Evolutionary conservation across 2,888 invertebrate genomes (phyloP).

Genomic region (Polyploca ridens): DNA sequence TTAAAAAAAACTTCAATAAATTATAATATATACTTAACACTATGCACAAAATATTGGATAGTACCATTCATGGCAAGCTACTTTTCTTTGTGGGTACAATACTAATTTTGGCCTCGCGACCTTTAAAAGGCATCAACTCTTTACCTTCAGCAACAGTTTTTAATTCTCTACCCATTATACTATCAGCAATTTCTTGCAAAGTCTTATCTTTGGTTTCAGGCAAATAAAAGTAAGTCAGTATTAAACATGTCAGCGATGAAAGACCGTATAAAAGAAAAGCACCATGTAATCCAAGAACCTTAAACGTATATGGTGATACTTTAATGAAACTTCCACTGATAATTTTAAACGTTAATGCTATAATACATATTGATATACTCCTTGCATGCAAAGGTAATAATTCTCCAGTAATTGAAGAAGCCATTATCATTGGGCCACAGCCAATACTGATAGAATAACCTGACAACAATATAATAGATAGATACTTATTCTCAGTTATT

Average conservation of each 20-base stretch:
- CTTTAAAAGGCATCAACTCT: background rate
- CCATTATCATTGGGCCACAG: constrained; percentile 3
- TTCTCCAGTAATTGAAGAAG: background rate
- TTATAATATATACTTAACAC: no score
- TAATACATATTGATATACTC: background rate
- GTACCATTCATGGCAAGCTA: background rate
- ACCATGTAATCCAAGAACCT: constrained; percentile 35
- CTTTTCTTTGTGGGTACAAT: background rate
- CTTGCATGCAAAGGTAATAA: background rate
- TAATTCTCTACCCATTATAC: constrained; percentile 15
- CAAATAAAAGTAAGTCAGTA: constrained; percentile 36
- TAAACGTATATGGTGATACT: constrained; percentile 36
- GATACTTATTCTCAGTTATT: background rate
- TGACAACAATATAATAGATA: background rate
- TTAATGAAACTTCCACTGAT: constrained; percentile 36
- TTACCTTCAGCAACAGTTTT: background rate
- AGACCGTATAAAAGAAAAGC: constrained; percentile 42
- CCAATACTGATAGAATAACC: background rate
- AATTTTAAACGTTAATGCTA: constrained; percentile 18
- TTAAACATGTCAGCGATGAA: constrained; percentile 28
- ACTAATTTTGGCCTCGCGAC: background rate
- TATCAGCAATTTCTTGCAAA: constrained; percentile 36
- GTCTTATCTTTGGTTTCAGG: constrained; percentile 47
- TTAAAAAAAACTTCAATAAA: no score
- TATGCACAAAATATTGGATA: no score